phyloP scores from a whole-genome alignment of 2,888 invertebrate genomes.

The Caprella mutica region DNA sequence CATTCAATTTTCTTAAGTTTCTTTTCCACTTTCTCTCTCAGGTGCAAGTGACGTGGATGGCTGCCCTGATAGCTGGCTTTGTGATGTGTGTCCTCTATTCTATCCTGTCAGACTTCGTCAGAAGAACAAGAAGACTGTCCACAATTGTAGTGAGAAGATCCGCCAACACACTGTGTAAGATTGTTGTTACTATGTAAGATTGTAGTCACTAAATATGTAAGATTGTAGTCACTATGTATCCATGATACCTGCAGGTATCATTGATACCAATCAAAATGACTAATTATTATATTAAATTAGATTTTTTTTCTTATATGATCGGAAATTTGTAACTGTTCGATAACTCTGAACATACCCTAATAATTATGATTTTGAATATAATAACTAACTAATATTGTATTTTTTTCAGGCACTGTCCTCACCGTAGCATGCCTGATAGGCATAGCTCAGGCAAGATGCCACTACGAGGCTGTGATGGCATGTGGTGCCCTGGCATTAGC shows the following conservation, averaged over 20 bases:
- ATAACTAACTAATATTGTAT: background rate
- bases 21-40: background rate
- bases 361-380: background rate
- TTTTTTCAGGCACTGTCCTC: slow-evolving; percentile 17
- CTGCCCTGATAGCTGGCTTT: slow-evolving; percentile 21
- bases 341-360: background rate
- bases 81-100: slow-evolving; percentile 21
- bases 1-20: no score
- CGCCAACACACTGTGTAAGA: slow-evolving; percentile 31
- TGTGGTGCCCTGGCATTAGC: slow-evolving; percentile 25
- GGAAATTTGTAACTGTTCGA: background rate
- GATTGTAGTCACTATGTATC: no score
- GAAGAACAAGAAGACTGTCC: slow-evolving; percentile 17
- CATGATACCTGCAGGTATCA: no score
- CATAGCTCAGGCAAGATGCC: slow-evolving; percentile 27
- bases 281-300: no score
- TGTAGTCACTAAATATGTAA: no score
- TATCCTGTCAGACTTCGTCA: slow-evolving; percentile 18
- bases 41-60: slow-evolving; percentile 27
- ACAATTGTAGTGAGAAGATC: slow-evolving; percentile 19
- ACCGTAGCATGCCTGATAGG: slow-evolving; percentile 26
- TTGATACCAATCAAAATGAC: no score
- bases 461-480: slow-evolving; percentile 20
- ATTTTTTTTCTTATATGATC: background rate
- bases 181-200: no score